Percentiles rank a stretch among this genome's conserved stretches.
These are phyloP conservation scores for Agelastica alni DNA, from an alignment of 2,888 invertebrate genomes.

Conservation along the genomic window DNA sequence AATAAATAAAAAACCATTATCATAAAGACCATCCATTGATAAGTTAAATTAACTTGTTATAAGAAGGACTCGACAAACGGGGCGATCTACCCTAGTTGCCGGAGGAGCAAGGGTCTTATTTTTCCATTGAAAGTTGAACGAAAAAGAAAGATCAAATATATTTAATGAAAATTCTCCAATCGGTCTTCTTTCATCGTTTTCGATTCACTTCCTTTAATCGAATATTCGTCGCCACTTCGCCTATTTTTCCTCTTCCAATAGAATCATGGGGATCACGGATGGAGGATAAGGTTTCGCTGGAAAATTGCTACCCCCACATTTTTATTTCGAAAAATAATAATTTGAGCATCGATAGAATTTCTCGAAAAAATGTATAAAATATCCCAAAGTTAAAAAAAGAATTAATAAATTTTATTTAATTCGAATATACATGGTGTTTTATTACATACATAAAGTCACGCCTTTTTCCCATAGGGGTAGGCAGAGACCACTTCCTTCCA, in stretches of 20 bases:
- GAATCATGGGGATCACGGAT: neutral
- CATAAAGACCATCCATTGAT: too few relatives aligned
- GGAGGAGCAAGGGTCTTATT: slow-evolving; percentile 22
- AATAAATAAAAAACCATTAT: too few relatives aligned
- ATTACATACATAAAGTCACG: too few relatives aligned
- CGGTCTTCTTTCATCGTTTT: slow-evolving; percentile 49
- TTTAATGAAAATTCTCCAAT: slow-evolving; percentile 50
- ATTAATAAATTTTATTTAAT: too few relatives aligned
- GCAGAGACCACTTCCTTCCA: too few relatives aligned
- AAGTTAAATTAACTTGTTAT: slow-evolving; percentile 32
- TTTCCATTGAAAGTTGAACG: slow-evolving; percentile 28
- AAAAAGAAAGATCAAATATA: slow-evolving; percentile 46
- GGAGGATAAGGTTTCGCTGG: neutral
- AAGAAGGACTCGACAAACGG: slow-evolving; percentile 21
- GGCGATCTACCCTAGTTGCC: slow-evolving; percentile 6
- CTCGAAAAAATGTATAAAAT: too few relatives aligned
- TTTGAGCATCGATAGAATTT: too few relatives aligned
- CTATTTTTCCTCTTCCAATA: slow-evolving; percentile 23
- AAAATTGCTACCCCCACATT: too few relatives aligned
- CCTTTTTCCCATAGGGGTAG: too few relatives aligned
- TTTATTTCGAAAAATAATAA: too few relatives aligned
- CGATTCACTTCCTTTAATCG: slow-evolving; percentile 53
- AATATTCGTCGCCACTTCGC: slow-evolving; percentile 52
- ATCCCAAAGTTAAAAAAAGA: too few relatives aligned
- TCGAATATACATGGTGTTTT: too few relatives aligned